These are phyloP conservation scores for Stegodyphus dumicola DNA, from an alignment of 1,140 invertebrate species.

Conservation along the genomic window DNA sequence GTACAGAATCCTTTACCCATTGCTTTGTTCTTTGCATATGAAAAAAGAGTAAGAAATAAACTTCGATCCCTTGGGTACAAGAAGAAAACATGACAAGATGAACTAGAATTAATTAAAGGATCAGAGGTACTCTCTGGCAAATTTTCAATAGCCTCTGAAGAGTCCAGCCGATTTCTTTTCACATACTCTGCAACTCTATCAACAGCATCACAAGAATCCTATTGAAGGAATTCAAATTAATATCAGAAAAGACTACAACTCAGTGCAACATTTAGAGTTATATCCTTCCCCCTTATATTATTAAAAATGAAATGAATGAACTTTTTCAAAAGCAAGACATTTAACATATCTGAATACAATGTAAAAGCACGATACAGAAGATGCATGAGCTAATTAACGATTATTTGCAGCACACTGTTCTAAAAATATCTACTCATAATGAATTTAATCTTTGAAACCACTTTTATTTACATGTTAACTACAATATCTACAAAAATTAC, in stretches of 20 bases:
- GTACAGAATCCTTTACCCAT: conserved; percentile 45
- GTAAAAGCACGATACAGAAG: no score
- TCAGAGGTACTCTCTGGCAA: conserved; percentile 13
- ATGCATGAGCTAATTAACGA: no score
- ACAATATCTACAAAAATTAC: not conserved
- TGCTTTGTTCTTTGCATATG: conserved; percentile 46
- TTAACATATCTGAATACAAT: no score
- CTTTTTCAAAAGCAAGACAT: no score
- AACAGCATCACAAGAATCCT: conserved; percentile 38
- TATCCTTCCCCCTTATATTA: no score
- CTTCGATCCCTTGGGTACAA: conserved; percentile 49
- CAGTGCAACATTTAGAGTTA: no score
- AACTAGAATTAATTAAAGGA: conserved; percentile 22
- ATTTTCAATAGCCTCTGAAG: conserved; percentile 1
- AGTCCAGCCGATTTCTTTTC: conserved; percentile 32
- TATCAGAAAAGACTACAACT: no score
- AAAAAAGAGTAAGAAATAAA: conserved; percentile 47
- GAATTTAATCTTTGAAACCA: no score
- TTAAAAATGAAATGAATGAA: no score
- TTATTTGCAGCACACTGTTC: no score
- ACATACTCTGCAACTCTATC: conserved; percentile 52
- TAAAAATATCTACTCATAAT: no score
- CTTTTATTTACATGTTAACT: not conserved
- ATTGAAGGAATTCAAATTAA: not conserved
- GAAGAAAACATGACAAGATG: conserved; percentile 27